A percentile compares a stretch with the other conserved stretches of the same genome.
phyloP scores from a whole-genome alignment of 2,113 vertebrate species.

The Triplophysa siluroides region DNA sequence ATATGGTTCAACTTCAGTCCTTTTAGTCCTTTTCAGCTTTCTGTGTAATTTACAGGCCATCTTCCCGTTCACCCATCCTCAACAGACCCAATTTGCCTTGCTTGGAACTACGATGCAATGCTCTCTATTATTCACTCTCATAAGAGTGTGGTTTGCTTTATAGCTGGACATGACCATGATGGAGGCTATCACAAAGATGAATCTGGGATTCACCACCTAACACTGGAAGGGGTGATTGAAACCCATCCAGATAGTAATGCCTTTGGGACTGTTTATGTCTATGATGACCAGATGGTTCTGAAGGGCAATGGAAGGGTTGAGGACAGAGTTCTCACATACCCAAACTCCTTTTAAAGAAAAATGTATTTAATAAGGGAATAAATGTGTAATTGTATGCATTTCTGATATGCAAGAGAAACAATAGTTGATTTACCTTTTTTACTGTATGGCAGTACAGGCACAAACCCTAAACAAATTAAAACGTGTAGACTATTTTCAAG shows the following conservation, averaged over 20 bases:
- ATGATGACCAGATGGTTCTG: constrained; percentile 85
- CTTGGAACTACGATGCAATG: constrained; percentile 86
- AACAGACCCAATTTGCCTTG: constrained; percentile 76
- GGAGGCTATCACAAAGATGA: constrained; percentile 81
- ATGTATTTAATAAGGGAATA: too few species aligned
- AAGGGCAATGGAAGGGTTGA: constrained; percentile 82
- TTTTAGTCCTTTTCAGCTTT: background rate
- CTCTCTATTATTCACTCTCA: constrained; percentile 80
- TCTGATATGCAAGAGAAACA: too few species aligned
- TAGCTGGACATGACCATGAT: constrained; percentile 88
- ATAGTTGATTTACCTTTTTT: too few species aligned
- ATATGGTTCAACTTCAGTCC: background rate
- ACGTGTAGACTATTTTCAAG: too few species aligned
- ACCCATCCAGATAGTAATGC: constrained; percentile 82
- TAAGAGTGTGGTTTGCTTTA: constrained; percentile 82
- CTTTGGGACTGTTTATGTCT: constrained; percentile 84
- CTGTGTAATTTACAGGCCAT: constrained; percentile 77
- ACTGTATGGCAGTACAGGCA: too few species aligned
- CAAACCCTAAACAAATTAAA: too few species aligned
- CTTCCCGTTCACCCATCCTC: constrained; percentile 84
- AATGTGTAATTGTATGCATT: too few species aligned
- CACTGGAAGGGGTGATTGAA: constrained; percentile 87
- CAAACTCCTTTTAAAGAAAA: background rate
- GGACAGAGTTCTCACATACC: constrained; percentile 76
- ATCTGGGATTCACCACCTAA: constrained; percentile 85